A percentile compares a stretch with the other conserved stretches of the same genome.
Conservation (phyloP, 2,113 vertebrate species). For the Festucalex cinctus region DNA sequence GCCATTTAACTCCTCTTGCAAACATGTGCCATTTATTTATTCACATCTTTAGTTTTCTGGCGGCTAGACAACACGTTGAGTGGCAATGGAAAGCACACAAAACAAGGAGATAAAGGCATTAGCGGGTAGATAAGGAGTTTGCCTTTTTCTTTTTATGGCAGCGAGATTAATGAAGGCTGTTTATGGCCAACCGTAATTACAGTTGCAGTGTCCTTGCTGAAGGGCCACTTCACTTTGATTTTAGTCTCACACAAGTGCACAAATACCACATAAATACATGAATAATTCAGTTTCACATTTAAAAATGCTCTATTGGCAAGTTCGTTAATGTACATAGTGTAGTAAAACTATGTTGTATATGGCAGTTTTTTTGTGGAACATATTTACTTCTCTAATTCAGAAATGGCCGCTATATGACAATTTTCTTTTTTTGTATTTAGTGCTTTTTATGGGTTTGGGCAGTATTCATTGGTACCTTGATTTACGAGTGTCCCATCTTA, state of each 20-base stretch:
- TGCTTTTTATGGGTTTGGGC: too few relatives aligned
- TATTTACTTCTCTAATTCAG: not conserved
- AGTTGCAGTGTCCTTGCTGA: slow-evolving; percentile 34
- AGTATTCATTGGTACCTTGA: not conserved
- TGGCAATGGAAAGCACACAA: slow-evolving; percentile 12
- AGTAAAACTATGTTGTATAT: too few relatives aligned
- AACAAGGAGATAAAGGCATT: slow-evolving; percentile 12
- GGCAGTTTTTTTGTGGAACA: not conserved
- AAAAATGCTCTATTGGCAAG: not conserved
- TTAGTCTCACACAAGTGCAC: slow-evolving; percentile 10
- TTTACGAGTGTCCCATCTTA: not conserved
- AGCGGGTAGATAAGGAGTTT: slow-evolving; percentile 21
- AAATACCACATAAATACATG: not conserved
- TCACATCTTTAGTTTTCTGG: not conserved
- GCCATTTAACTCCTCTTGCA: slow-evolving; percentile 7
- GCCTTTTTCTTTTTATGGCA: slow-evolving; percentile 31
- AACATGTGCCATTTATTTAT: not conserved
- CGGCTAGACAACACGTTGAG: not conserved
- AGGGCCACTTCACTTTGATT: slow-evolving; percentile 31
- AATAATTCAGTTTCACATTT: not conserved
- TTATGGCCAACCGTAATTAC: slow-evolving; percentile 27
- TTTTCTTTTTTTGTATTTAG: too few relatives aligned
- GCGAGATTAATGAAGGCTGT: slow-evolving; percentile 26
- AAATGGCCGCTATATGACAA: not conserved
- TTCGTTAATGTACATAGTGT: not conserved